Percentiles rank a stretch among this genome's conserved stretches.
phyloP scores from a whole-genome alignment of 2,888 invertebrate species.

The Catocala sponsa region DNA sequence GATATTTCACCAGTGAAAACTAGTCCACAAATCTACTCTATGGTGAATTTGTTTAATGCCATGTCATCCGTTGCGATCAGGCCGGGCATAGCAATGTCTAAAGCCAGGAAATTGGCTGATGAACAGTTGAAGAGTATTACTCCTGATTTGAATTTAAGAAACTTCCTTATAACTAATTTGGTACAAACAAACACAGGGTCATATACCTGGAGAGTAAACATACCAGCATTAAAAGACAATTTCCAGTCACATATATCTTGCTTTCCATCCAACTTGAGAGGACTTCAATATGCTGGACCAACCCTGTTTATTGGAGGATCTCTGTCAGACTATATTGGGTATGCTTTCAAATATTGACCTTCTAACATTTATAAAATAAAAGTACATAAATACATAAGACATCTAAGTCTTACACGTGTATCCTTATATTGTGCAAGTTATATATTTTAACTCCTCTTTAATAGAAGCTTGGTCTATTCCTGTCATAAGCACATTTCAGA shows the following conservation, averaged over 20 bases:
- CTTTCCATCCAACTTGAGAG: slow-evolving; percentile 88
- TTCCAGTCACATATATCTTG: slow-evolving; percentile 89
- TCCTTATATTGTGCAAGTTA: too few species aligned
- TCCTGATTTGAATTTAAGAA: slow-evolving; percentile 88
- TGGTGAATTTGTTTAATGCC: slow-evolving; percentile 90
- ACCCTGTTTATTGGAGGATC: slow-evolving; percentile 95
- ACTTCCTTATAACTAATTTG: slow-evolving; percentile 96
- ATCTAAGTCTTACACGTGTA: too few species aligned
- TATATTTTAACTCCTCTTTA: too few species aligned
- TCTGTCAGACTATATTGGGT: slow-evolving; percentile 94
- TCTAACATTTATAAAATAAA: too few species aligned
- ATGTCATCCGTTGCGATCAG: slow-evolving; percentile 90
- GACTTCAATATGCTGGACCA: slow-evolving; percentile 89
- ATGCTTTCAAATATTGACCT: slow-evolving; percentile 35
- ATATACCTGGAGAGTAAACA: slow-evolving; percentile 94
- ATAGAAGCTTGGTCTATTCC: too few species aligned
- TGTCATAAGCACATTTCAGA: too few species aligned
- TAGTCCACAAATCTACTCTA: slow-evolving; percentile 89
- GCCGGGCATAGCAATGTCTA: slow-evolving; percentile 89
- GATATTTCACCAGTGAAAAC: slow-evolving; percentile 91
- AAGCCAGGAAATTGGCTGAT: slow-evolving; percentile 90
- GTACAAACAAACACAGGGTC: slow-evolving; percentile 89
- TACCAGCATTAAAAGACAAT: slow-evolving; percentile 91
- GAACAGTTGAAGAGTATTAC: slow-evolving; percentile 89
- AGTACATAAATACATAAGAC: too few species aligned